Conservation (phyloP, 37 sponge, comb jelly and placozoan genomes). For the Cladorhizidae sp. region DNA sequence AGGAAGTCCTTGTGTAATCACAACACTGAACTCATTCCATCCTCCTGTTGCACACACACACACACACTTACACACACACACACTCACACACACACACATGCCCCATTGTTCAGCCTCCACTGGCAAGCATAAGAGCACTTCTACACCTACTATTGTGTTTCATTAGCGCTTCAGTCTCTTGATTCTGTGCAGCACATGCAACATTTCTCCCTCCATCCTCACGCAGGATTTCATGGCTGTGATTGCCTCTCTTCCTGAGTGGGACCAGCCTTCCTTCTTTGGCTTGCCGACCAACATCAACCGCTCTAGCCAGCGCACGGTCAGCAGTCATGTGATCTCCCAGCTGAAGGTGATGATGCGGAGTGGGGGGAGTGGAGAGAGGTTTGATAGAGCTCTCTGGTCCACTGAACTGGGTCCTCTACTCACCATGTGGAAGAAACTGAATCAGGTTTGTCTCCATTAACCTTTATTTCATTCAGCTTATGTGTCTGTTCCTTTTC, state of each 20-base stretch:
- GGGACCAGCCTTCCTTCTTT: conserved; percentile 81
- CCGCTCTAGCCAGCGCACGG: conserved; percentile 67
- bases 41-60: no score
- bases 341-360: conserved; percentile 87
- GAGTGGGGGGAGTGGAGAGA: conserved; percentile 43
- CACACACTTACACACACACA: no score
- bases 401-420: conserved; percentile 74
- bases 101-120: no score
- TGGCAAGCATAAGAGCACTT: no score
- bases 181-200: no score
- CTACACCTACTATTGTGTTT: no score
- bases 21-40: no score
- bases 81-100: no score
- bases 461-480: no score
- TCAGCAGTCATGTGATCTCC: conserved; percentile 72
- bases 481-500: neutral
- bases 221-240: conserved; percentile 76
- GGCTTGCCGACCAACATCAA: conserved; percentile 95
- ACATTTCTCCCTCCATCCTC: no score
- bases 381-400: conserved; percentile 91
- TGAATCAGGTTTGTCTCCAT: conserved; percentile 80
- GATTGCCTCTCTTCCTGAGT: conserved; percentile 83
- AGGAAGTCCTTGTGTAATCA: no score
- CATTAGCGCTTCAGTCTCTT: no score
- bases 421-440: conserved; percentile 92